Conservation (phyloP, 2,113 vertebrate genomes). For the Notothenia coriiceps region DNA sequence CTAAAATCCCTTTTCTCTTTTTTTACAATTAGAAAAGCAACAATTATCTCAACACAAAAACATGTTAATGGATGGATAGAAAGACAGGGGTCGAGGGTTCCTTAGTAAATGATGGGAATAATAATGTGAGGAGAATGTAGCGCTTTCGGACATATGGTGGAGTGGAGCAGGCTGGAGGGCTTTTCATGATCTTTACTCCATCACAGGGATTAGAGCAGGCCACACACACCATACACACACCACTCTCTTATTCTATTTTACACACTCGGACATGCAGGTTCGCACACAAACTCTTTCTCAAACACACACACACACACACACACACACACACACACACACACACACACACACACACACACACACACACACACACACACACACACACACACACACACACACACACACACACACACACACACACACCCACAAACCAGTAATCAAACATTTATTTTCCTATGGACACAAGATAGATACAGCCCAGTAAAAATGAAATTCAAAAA, state of each 20-base stretch:
- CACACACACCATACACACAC: slow-evolving; percentile 87
- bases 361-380: too few species aligned
- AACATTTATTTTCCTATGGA: too few species aligned
- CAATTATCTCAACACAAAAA: slow-evolving; percentile 90
- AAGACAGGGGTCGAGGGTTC: slow-evolving; percentile 61
- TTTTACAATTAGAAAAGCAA: slow-evolving; percentile 84
- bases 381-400: too few species aligned
- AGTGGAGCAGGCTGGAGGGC: slow-evolving; percentile 82
- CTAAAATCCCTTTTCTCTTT: slow-evolving; percentile 77
- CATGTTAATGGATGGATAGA: slow-evolving; percentile 26
- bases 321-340: not conserved
- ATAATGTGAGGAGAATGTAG: slow-evolving; percentile 86
- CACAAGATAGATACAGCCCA: too few species aligned
- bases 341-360: not conserved
- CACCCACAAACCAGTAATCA: too few species aligned
- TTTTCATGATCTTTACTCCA: slow-evolving; percentile 93
- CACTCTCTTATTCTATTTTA: not conserved
- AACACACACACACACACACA: not conserved
- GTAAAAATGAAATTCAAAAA: too few species aligned
- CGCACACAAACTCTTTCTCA: slow-evolving; percentile 80
- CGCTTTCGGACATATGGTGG: slow-evolving; percentile 92
- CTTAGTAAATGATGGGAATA: slow-evolving; percentile 91
- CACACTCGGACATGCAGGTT: slow-evolving; percentile 18
- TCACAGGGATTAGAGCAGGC: slow-evolving; percentile 93
- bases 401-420: too few species aligned